Evolutionary conservation across 2,888 invertebrate genomes (phyloP), one percentile per base, ranked within the genome.

Genomic region (Strigamia maritima): DNA sequence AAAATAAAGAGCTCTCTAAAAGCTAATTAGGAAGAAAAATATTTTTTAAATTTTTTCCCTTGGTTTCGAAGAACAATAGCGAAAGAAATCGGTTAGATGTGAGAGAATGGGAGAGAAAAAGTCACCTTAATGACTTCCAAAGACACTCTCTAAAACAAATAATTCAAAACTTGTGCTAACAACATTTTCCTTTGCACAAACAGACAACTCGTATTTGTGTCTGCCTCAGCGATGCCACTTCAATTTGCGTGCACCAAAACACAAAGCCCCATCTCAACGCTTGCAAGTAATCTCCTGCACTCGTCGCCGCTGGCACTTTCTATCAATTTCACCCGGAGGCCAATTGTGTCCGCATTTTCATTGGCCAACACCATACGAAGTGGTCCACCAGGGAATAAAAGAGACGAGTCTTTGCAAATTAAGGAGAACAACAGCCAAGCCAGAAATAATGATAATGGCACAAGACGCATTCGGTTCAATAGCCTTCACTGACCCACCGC

Each of bases 221-320:
- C 70, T 70, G 70, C 70, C 70, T 70, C 70, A 70, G 70, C 70
- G 70, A 70, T 70, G 70, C 70, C 70, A 70, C 70, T 70, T 70
- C 70, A 70, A 70, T 70, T 70, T 70, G 70, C 70, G 70, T 70
- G 70, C 70, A 70, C 70, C 70, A 70, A 70, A 24, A 70, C 70
- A 70, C 70, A 70, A 70, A 70, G 70, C 70, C 70, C 70, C 70
- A 70, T 70, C 70, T 70, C 70, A 70, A 70, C 70, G 70, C 70
- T 70, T 70, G 70, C 70, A 70, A 70, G 70, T 70, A 70, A 70
- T 70, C 70, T 70, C 28, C 70, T 70, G 70, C 70, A 70, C 70
- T 70, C 70, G 70, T 70, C 70, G 70, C 70, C 70, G 70, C 70
- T 70, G 70, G 70, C 70, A 70, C 70, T 70, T 70, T 70, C 70